Evolutionary conservation across 92 coral and sea anemone species (phyloP).

Genomic region (Diadumene lineata): DNA sequence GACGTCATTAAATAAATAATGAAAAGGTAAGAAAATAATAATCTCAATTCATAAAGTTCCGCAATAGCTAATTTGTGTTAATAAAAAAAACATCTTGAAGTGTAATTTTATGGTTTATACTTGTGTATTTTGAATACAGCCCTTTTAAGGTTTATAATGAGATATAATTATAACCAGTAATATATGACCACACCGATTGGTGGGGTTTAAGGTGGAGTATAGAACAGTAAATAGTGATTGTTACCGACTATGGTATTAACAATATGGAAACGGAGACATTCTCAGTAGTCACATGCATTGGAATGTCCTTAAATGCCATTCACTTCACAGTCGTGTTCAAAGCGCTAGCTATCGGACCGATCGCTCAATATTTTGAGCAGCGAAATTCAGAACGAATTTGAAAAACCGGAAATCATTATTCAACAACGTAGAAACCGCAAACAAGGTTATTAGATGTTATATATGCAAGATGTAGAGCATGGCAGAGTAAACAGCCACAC

Average conservation of each 20-base stretch:
- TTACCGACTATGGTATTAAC: not conserved
- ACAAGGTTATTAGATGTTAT: not conserved
- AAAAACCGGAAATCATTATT: constrained; percentile 29
- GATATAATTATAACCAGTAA: too few species aligned
- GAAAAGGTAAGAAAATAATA: too few species aligned
- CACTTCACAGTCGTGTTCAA: too few species aligned
- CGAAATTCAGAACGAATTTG: not conserved
- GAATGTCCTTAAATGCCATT: not conserved
- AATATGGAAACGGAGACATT: not conserved
- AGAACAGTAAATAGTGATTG: not conserved
- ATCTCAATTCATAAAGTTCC: too few species aligned
- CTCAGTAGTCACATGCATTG: not conserved
- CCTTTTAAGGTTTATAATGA: too few species aligned
- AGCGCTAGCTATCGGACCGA: too few species aligned
- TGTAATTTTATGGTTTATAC: too few species aligned
- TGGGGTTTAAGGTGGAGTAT: not conserved
- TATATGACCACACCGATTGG: too few species aligned
- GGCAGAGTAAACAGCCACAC: not conserved
- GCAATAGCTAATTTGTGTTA: too few species aligned
- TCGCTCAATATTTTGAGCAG: not conserved
- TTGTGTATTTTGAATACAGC: too few species aligned
- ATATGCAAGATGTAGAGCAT: constrained; percentile 7
- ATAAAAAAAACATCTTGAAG: too few species aligned
- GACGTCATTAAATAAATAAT: constrained; percentile 17
- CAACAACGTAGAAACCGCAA: not conserved